Percentiles rank a stretch among this genome's conserved stretches.
These are phyloP conservation scores for Plestiodon gilberti DNA, from an alignment of 2,113 vertebrate species.

Conservation along the genomic window DNA sequence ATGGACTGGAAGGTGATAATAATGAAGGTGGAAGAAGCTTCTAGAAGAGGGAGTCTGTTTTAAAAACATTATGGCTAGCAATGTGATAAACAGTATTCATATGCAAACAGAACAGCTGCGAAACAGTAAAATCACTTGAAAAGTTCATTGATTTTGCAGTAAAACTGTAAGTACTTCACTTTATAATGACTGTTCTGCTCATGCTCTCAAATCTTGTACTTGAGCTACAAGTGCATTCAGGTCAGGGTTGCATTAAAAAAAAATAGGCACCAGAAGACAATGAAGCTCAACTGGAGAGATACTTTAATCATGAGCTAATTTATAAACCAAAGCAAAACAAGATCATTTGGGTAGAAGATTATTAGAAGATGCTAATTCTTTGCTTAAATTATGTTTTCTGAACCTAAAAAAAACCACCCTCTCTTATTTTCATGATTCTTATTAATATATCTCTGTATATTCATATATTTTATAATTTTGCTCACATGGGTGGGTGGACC, in stretches of 20 bases:
- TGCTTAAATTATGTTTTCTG: conserved; percentile 76
- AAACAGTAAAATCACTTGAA: conserved; percentile 85
- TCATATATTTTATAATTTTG: conserved; percentile 76
- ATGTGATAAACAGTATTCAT: conserved; percentile 70
- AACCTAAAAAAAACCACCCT: conserved; percentile 50
- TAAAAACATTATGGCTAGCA: conserved; percentile 55
- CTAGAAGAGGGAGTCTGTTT: conserved; percentile 66
- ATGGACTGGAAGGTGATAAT: conserved; percentile 34
- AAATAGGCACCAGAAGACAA: conserved; percentile 76
- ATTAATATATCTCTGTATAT: too few species aligned
- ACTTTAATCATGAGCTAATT: conserved; percentile 87
- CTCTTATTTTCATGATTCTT: conserved; percentile 77
- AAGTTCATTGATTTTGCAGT: conserved; percentile 86
- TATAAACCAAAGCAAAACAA: conserved; percentile 86
- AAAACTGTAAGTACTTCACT: conserved; percentile 85
- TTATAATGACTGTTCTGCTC: conserved; percentile 82
- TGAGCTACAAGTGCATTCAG: conserved; percentile 77
- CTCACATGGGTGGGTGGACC: conserved; percentile 61
- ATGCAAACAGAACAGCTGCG: conserved; percentile 79
- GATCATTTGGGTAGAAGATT: conserved; percentile 83
- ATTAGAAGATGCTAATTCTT: conserved; percentile 84
- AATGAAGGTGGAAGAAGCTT: conserved; percentile 56
- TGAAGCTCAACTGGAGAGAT: conserved; percentile 77
- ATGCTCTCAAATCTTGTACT: conserved; percentile 79
- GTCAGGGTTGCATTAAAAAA: conserved; percentile 76